Conservation (phyloP, 2,888 invertebrate species). For the Buathra laborator region DNA sequence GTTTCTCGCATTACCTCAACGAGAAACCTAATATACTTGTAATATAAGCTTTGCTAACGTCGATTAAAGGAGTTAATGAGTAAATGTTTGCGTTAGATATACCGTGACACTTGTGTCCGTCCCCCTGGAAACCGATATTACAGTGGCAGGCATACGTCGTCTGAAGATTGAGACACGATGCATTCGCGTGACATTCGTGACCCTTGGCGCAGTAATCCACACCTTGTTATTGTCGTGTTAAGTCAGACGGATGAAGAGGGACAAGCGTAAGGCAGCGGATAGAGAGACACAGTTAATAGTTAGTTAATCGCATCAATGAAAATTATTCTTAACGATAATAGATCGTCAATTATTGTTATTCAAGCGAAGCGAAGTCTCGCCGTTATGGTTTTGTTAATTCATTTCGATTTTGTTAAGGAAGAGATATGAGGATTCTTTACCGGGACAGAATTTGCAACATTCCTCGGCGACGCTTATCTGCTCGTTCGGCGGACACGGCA, state of each 20-base stretch:
- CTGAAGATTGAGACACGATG: constrained; percentile 96
- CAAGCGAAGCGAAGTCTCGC: not conserved
- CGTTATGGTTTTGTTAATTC: not conserved
- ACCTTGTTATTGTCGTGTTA: constrained; percentile 87
- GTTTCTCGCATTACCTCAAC: not conserved
- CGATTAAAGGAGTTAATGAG: constrained; percentile 20
- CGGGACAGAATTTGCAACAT: constrained; percentile 96
- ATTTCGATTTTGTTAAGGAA: not conserved
- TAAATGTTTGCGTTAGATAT: constrained; percentile 60
- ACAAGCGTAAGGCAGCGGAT: constrained; percentile 73
- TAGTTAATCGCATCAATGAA: constrained; percentile 55
- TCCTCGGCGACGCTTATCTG: constrained; percentile 94
- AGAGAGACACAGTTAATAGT: constrained; percentile 55
- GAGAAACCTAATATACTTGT: not conserved
- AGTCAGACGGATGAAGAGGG: constrained; percentile 73
- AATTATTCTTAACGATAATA: constrained; percentile 21
- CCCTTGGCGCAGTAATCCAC: constrained; percentile 96
- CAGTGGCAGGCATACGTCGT: constrained; percentile 97
- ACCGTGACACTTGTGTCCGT: constrained; percentile 93
- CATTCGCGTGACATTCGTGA: constrained; percentile 95
- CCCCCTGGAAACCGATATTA: constrained; percentile 95
- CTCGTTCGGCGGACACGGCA: constrained; percentile 91
- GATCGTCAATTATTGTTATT: constrained; percentile 13
- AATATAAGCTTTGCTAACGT: not conserved
- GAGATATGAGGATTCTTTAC: constrained; percentile 84